These are phyloP conservation scores for Eupsilia transversa DNA, from an alignment of 2,888 invertebrate genomes.

Conservation along the genomic window DNA sequence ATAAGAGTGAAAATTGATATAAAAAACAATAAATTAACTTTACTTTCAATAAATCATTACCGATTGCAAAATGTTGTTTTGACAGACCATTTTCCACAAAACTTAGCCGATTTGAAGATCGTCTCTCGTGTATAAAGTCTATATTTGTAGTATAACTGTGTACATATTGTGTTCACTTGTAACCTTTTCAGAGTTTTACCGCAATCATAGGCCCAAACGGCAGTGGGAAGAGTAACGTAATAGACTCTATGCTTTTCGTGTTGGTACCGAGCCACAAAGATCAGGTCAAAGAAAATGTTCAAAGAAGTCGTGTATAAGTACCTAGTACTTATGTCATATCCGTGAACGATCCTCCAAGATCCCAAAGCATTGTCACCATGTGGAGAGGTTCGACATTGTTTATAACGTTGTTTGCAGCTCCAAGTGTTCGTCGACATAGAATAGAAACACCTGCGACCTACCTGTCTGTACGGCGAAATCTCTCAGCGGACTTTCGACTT, in stretches of 20 bases:
- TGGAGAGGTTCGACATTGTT: conserved; percentile 74
- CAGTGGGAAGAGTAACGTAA: too few species aligned
- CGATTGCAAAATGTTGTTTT: background rate
- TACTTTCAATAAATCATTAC: background rate
- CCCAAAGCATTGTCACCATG: conserved; percentile 20
- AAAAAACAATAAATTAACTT: background rate
- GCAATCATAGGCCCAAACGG: too few species aligned
- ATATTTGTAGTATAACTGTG: too few species aligned
- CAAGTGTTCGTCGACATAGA: conserved; percentile 67
- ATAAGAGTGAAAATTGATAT: background rate
- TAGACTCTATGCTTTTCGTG: too few species aligned
- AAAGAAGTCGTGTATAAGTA: background rate
- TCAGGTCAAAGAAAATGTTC: too few species aligned
- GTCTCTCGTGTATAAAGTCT: background rate
- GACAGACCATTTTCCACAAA: background rate
- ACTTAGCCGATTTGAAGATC: background rate
- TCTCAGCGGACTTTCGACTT: conserved; percentile 87
- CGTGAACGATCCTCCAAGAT: background rate
- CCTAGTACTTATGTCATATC: background rate
- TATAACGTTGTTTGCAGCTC: conserved; percentile 80
- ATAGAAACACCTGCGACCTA: conserved; percentile 88
- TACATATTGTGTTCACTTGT: too few species aligned
- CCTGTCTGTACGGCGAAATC: conserved; percentile 87
- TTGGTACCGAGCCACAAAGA: too few species aligned
- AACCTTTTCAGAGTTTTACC: too few species aligned